Evolutionary conservation across 2,888 invertebrate species (phyloP).

Genomic region (Pristionchus japonicus): DNA sequence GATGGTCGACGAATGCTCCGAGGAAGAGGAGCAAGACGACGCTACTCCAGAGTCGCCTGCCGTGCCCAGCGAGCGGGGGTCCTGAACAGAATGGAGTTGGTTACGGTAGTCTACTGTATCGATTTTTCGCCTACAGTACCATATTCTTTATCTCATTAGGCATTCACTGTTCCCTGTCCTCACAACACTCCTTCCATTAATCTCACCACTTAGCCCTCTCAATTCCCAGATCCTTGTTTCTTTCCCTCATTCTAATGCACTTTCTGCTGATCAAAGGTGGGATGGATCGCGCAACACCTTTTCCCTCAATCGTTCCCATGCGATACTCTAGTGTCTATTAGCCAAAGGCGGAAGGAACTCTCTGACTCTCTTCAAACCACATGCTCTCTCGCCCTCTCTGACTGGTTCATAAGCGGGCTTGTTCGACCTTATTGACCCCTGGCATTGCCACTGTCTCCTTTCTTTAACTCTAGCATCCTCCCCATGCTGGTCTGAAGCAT

Average conservation of each 20-base stretch:
- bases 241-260: neutral
- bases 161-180: neutral
- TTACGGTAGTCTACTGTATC: constrained; percentile 6
- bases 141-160: neutral
- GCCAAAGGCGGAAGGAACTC: neutral
- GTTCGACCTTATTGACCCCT: too few species aligned
- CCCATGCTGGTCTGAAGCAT: too few species aligned
- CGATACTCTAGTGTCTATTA: neutral
- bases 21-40: neutral
- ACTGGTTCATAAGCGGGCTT: too few species aligned
- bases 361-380: too few species aligned
- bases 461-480: too few species aligned
- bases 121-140: neutral
- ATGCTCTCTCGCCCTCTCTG: too few species aligned
- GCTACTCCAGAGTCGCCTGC: constrained; percentile 21
- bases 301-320: neutral
- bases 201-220: neutral
- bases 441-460: too few species aligned
- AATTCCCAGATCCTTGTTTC: neutral
- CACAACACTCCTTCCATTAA: neutral
- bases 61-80: neutral
- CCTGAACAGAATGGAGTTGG: neutral
- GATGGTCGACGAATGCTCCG: neutral
- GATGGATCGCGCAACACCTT: neutral
- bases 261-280: neutral